Evolutionary conservation across 2,888 invertebrate species (phyloP).

Genomic region (Theristus sp.): DNA sequence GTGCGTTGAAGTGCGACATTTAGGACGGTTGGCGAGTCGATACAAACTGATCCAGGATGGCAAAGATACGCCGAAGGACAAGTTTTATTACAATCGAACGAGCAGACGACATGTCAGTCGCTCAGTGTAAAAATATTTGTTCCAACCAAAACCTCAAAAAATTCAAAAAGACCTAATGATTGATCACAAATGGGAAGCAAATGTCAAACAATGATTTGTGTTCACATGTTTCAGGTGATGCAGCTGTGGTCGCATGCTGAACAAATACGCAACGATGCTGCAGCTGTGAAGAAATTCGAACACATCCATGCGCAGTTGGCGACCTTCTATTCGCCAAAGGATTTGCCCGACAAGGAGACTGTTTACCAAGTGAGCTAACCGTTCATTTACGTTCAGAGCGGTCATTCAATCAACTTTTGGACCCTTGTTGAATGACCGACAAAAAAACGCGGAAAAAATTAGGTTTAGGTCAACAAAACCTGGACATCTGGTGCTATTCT

Average conservation of each 20-base stretch:
- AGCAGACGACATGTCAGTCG: not conserved
- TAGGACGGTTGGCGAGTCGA: slow-evolving; percentile 21
- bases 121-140: too few species aligned
- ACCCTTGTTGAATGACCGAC: too few species aligned
- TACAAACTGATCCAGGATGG: slow-evolving; percentile 19
- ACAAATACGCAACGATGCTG: slow-evolving; percentile 17
- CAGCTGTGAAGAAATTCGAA: slow-evolving; percentile 19
- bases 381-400: not conserved
- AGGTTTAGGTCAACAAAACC: too few species aligned
- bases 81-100: not conserved
- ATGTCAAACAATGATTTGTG: slow-evolving; percentile 11
- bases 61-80: slow-evolving; percentile 11
- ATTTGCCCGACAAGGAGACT: slow-evolving; percentile 17
- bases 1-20: slow-evolving; percentile 22
- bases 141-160: too few species aligned
- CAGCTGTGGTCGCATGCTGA: slow-evolving; percentile 23
- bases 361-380: slow-evolving; percentile 9
- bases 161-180: not conserved
- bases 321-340: slow-evolving; percentile 16
- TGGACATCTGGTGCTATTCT: too few species aligned
- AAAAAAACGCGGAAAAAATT: too few species aligned
- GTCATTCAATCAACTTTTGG: too few species aligned
- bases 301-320: slow-evolving; percentile 18
- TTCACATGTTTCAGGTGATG: slow-evolving; percentile 25
- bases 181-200: not conserved